These are phyloP conservation scores for Platichthys flesus DNA, from an alignment of 2,113 vertebrate species.

Conservation along the genomic window DNA sequence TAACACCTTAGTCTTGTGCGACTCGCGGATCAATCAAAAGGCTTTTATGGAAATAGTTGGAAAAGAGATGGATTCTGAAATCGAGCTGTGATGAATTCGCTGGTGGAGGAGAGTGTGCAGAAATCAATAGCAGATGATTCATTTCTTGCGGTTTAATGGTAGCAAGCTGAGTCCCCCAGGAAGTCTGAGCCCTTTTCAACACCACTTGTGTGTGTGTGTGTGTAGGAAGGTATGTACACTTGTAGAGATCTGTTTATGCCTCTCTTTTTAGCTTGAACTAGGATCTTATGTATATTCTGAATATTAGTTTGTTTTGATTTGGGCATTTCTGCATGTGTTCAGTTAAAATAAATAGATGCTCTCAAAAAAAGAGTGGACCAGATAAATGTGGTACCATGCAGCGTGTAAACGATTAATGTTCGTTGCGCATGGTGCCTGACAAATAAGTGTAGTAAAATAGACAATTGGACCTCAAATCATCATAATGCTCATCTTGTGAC, in stretches of 20 bases:
- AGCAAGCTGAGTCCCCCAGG: slow-evolving; percentile 56
- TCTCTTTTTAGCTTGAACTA: background rate
- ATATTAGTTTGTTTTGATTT: slow-evolving; percentile 9
- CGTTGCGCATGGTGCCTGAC: background rate
- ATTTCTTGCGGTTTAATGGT: slow-evolving; percentile 68
- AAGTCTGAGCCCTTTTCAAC: slow-evolving; percentile 52
- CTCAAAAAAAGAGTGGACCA: background rate
- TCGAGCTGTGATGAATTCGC: slow-evolving; percentile 66
- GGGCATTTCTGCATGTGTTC: background rate
- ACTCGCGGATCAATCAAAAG: slow-evolving; percentile 70
- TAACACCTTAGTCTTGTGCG: slow-evolving; percentile 42
- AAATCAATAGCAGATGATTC: slow-evolving; percentile 77
- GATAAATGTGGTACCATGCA: background rate
- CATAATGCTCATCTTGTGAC: background rate
- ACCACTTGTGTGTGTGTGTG: slow-evolving; percentile 3
- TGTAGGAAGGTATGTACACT: background rate
- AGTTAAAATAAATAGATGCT: background rate
- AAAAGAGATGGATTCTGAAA: slow-evolving; percentile 65
- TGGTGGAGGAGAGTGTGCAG: slow-evolving; percentile 55
- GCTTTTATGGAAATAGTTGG: slow-evolving; percentile 69
- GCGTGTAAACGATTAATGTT: background rate
- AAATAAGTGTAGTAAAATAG: background rate
- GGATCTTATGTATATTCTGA: background rate
- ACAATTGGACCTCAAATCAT: background rate
- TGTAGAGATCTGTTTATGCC: background rate